Base-by-base conservation (phyloP, 1,140 invertebrate genomes). In the Drosophila cardini region DNA sequence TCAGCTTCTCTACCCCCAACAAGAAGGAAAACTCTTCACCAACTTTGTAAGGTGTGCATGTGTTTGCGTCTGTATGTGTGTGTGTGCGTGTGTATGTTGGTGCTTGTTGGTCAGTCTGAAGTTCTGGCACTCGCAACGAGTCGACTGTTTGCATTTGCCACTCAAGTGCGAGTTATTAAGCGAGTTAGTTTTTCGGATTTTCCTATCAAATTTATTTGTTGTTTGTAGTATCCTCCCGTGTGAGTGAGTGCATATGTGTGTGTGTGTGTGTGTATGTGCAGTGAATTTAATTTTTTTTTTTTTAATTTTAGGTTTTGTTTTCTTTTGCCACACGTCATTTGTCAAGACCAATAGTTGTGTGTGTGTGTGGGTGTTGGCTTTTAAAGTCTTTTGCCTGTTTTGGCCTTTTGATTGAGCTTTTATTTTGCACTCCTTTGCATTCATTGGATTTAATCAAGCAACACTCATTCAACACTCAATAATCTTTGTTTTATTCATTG, bases 141-240 rank as follows among this genome's bases (percentile, higher is more conserved):
- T 53, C 46, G 36, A 56, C 38, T 73, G 70, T 74, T 77, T 78
- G 75, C 75, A 40, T 78, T 77, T 78, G 72, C 71, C 75, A 69
- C 75, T 71, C 72, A 78, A 78, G 75, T 78, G 71, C 65, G 61
- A 78, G 75, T 78, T 78, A 78, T 78, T 78, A 75, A 78, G 75
- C 75, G 64, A 77, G 75, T 78, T 78, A 78, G 75, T 78, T 74
- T 78, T 78, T 70, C 55, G 75, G 72, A 78, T 78, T 78, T 78
- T 70, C 64, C 75, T 78, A 78, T 70, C 75, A 78, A 75, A 78
- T 78, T 78, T 78, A 78, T 78, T 70, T 78, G 75, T 78, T 77
- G 63, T 77, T 73, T 68, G 70, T 40, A 26, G 56, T 72, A 46
- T 69, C 63, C 62, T 63, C 26, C 36, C 6, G 32, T 34, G 6